A percentile compares a stretch with the other conserved stretches of the same genome.
These are phyloP conservation scores for Trachelus iudaicus DNA, from an alignment of 2,888 invertebrate genomes.

Conservation along the genomic window DNA sequence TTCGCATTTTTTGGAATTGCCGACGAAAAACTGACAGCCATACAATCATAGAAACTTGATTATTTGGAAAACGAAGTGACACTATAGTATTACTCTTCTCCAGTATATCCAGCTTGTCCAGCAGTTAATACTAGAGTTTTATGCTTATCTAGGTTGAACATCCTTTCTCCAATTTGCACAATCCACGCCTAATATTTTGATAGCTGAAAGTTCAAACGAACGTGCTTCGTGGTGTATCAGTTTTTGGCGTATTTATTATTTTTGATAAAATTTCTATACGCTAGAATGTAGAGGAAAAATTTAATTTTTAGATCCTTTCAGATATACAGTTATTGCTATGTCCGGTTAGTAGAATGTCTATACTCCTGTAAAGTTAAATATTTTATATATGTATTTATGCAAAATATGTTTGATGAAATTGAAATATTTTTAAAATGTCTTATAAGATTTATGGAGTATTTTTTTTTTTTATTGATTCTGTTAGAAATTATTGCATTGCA, in stretches of 20 bases:
- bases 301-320: neutral
- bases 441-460: neutral
- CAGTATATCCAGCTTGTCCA: too few relatives aligned
- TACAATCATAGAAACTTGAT: neutral
- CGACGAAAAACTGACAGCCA: neutral
- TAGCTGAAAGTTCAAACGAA: neutral
- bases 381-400: neutral
- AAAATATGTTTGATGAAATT: neutral
- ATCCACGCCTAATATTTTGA: too few relatives aligned
- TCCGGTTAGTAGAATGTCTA: neutral
- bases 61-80: neutral
- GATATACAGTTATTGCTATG: neutral
- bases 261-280: neutral
- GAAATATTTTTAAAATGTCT: neutral
- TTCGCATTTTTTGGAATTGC: neutral
- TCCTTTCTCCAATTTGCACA: too few relatives aligned
- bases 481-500: slow-evolving; percentile 6
- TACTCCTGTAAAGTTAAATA: neutral
- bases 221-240: neutral
- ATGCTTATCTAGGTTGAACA: too few relatives aligned
- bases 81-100: neutral
- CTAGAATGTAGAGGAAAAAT: neutral
- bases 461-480: neutral
- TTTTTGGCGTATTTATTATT: neutral
- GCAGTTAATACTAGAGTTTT: too few relatives aligned